Conservation (phyloP, 1,140 invertebrate genomes). For the Drosophila funebris region DNA sequence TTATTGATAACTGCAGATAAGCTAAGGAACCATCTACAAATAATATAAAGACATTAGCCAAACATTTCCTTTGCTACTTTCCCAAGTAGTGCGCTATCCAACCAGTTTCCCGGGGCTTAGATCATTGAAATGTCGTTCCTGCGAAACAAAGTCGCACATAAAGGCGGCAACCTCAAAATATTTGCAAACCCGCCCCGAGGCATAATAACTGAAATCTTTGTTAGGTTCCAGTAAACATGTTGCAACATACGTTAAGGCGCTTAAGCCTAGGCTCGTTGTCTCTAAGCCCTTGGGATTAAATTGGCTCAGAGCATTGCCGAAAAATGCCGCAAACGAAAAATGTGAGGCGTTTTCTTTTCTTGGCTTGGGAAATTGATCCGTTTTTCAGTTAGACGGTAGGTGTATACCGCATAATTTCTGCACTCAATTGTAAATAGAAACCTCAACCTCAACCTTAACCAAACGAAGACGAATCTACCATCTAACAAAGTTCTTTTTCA, state of each 20-base stretch:
- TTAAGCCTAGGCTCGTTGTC: slow-evolving; percentile 64
- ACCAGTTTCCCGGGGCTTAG: slow-evolving; percentile 28
- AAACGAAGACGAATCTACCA: slow-evolving; percentile 15
- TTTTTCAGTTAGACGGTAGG: slow-evolving; percentile 27
- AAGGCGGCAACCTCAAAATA: slow-evolving; percentile 57
- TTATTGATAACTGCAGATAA: no score
- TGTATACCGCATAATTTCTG: slow-evolving; percentile 67
- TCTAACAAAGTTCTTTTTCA: slow-evolving; percentile 45
- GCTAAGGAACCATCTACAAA: not conserved
- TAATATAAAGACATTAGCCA: slow-evolving; percentile 25
- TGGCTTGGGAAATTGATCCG: slow-evolving; percentile 56
- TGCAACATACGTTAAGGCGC: slow-evolving; percentile 67
- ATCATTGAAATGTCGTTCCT: slow-evolving; percentile 52
- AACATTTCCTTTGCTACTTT: slow-evolving; percentile 12
- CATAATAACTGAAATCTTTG: slow-evolving; percentile 54
- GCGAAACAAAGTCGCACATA: slow-evolving; percentile 25
- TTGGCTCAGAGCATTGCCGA: slow-evolving; percentile 52
- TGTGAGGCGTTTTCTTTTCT: slow-evolving; percentile 32
- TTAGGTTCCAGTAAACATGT: slow-evolving; percentile 49
- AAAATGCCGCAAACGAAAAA: slow-evolving; percentile 46
- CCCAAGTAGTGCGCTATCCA: slow-evolving; percentile 36
- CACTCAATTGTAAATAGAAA: slow-evolving; percentile 55
- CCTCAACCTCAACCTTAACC: slow-evolving; percentile 31
- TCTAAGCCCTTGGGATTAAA: slow-evolving; percentile 71
- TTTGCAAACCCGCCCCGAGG: slow-evolving; percentile 46